phyloP scores from a whole-genome alignment of 2,797 vertebrate species.

The Limosa lapponica region DNA sequence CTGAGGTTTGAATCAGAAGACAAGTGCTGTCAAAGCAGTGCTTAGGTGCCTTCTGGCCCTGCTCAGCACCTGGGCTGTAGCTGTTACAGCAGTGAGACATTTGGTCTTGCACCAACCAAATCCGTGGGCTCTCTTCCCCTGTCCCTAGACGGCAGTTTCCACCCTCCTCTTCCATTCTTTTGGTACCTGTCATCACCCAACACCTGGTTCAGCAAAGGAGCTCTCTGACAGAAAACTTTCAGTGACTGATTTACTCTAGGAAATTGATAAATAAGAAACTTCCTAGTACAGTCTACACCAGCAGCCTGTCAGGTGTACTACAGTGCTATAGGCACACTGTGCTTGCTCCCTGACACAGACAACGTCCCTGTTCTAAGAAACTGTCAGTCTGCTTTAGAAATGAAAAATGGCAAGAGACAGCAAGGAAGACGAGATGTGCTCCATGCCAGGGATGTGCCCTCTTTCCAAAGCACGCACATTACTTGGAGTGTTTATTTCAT shows the following conservation, averaged over 20 bases:
- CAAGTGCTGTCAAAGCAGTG: not conserved
- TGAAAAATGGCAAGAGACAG: not conserved
- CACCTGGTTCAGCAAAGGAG: not conserved
- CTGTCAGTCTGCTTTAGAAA: not conserved
- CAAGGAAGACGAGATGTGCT: not conserved
- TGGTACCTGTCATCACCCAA: not conserved
- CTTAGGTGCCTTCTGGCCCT: not conserved
- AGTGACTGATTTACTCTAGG: not conserved
- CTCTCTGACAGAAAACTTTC: not conserved
- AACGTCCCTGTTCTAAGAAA: not conserved
- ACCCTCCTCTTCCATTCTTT: not conserved
- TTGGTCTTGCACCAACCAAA: not conserved
- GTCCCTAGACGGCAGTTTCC: not conserved
- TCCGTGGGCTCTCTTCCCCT: not conserved
- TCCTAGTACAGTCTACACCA: not conserved
- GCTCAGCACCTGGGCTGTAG: fast-evolving
- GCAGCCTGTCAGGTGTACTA: not conserved
- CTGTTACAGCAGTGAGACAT: not conserved
- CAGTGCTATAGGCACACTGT: not conserved
- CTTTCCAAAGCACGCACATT: not conserved
- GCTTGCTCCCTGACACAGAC: not conserved
- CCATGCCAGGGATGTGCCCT: not conserved
- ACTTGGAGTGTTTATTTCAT: not conserved
- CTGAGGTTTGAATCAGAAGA: not conserved
- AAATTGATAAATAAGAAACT: not conserved